Conservation (phyloP, 1,140 invertebrate species). For the Lordiphosa mommai region DNA sequence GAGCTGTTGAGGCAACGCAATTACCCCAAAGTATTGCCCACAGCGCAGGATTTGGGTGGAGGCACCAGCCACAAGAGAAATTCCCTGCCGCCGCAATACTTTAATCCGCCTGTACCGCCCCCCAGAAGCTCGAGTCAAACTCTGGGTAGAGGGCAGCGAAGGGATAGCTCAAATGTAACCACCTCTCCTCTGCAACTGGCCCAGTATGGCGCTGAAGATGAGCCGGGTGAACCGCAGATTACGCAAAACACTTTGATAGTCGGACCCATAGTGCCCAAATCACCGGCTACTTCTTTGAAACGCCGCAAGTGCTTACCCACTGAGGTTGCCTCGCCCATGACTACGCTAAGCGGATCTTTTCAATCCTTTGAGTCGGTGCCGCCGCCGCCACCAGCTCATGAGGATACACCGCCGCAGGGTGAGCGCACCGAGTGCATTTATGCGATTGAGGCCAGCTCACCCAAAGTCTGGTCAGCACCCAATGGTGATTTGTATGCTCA, state of each 20-base stretch:
- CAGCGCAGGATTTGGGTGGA: conserved; percentile 41
- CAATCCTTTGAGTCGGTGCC: conserved; percentile 69
- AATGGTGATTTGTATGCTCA: conserved; percentile 65
- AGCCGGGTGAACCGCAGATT: conserved; percentile 77
- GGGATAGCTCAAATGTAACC: conserved; percentile 70
- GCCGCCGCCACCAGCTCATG: conserved; percentile 48
- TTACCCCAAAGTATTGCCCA: conserved; percentile 90
- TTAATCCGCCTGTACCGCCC: conserved; percentile 82
- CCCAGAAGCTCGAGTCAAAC: conserved; percentile 79
- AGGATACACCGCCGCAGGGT: conserved; percentile 59
- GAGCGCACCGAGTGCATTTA: conserved; percentile 67
- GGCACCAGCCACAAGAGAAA: conserved; percentile 42
- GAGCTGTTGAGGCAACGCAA: conserved; percentile 87
- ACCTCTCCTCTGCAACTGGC: conserved; percentile 80
- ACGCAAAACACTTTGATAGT: conserved; percentile 81
- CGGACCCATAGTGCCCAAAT: conserved; percentile 81
- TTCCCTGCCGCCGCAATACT: conserved; percentile 68
- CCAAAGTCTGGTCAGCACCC: conserved; percentile 48
- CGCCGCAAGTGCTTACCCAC: conserved; percentile 11
- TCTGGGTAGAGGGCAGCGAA: conserved; percentile 79
- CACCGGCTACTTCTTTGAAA: conserved; percentile 47
- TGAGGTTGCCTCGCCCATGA: neutral
- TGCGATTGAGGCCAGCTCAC: conserved; percentile 43
- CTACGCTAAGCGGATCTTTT: conserved; percentile 55
- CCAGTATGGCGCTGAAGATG: conserved; percentile 75